phyloP scores from a whole-genome alignment of 2,888 invertebrate species.

The Dolichomitus sp. region DNA sequence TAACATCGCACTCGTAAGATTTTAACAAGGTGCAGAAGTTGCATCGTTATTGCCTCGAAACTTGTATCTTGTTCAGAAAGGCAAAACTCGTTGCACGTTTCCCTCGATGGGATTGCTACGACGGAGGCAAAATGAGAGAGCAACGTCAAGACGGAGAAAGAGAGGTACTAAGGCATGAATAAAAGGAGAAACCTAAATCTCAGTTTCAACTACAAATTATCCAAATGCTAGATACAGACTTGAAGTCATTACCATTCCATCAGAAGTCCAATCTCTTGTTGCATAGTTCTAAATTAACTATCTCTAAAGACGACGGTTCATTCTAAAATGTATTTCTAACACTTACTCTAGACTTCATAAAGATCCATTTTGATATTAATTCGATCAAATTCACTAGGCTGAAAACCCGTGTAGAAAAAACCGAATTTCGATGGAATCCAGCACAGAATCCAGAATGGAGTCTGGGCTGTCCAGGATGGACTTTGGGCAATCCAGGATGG shows the following conservation, averaged over 20 bases:
- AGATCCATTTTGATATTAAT: constrained; percentile 1
- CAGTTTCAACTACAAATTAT: constrained; percentile 12
- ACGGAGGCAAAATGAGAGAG: background rate
- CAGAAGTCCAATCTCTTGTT: constrained; percentile 14
- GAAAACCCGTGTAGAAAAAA: no score
- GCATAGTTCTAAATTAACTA: background rate
- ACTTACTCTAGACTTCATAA: background rate
- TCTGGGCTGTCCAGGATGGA: no score
- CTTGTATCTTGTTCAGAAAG: constrained; percentile 12
- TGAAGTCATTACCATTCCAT: constrained; percentile 22
- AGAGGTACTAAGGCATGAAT: background rate
- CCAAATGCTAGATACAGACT: background rate
- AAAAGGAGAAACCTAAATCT: background rate
- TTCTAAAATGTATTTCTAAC: background rate
- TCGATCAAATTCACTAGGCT: background rate
- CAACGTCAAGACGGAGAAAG: background rate
- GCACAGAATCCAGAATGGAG: no score
- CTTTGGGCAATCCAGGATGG: no score
- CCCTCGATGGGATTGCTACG: background rate
- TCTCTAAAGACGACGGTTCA: background rate
- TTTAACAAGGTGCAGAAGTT: constrained; percentile 19
- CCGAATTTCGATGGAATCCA: no score
- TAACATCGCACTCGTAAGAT: background rate
- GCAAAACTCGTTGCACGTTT: background rate
- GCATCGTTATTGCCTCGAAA: constrained; percentile 16